Evolutionary conservation across 2,888 invertebrate species (phyloP), one percentile per base, ranked within the genome.

Genomic region (Epistrophe eligans): DNA sequence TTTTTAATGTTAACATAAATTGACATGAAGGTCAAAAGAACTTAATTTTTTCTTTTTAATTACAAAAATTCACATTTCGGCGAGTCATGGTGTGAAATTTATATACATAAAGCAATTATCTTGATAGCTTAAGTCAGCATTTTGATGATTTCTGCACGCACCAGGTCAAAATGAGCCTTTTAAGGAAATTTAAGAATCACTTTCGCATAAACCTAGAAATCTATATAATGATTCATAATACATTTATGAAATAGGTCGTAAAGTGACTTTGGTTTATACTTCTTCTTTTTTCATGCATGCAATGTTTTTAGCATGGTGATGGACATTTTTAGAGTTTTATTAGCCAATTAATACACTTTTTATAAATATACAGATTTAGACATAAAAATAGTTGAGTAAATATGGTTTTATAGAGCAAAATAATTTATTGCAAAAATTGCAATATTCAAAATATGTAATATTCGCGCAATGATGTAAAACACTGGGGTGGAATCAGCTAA

Each of bases 31-130:
- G 72, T 64, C 79, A 77, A 24, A 24, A 52, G 57, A 64, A 66
- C 57, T 55, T 71, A 77, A 79, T 24, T 24, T 24, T 24, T n/a
- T n/a, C 79, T 77, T 82, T 72, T 77, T 82, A 77, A 82, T 82
- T 82, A 72, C 70, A 55, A 48, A 64, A 77, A 50, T 57, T 13
- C 71, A 66, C 81, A 57, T 57, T 64, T 58, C 32, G 43, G 43
- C 32, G 35, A 43, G 55, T 19, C 55, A 52, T 64, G 72, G 24
- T 55, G 43, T 72, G 52, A 48, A 52, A 55, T 45, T 43, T 8
- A 10, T 15, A 15, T 24, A 24, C 3, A 24, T 24, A 24, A 52
- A 72, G 48, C 40, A 55, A 71, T 52, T 67, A 55, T 72, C 28
- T 38, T 58, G 66, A 77, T 77, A 17, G 71, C 38, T 43, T 38